Percentiles rank a stretch among this genome's conserved stretches.
Evolutionary conservation across 2,113 vertebrate genomes (phyloP).

Genomic region (Carassius carassius): DNA sequence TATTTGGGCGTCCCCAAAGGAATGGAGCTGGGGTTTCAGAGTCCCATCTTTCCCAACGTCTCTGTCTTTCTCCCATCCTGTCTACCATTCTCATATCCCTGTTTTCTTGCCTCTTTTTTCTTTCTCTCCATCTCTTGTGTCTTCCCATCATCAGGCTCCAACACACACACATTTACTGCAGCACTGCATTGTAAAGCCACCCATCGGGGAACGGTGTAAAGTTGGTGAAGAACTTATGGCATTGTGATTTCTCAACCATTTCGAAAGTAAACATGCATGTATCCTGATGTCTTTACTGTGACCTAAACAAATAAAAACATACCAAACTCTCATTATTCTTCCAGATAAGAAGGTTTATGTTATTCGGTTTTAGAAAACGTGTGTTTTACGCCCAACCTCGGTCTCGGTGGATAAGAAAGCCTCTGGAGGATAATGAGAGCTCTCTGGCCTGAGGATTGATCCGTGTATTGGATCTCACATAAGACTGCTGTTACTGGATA

Average conservation of each 20-base stretch:
- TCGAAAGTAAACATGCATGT: background rate
- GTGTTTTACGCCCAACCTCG: background rate
- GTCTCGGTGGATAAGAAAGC: background rate
- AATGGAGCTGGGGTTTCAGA: constrained; percentile 64
- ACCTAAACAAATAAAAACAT: background rate
- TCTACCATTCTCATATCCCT: constrained; percentile 47
- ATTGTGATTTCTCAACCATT: background rate
- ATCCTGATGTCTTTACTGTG: background rate
- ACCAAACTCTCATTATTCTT: constrained; percentile 3
- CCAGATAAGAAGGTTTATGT: background rate
- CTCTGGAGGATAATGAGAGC: constrained; percentile 87
- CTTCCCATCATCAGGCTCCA: constrained; percentile 24
- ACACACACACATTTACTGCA: constrained; percentile 46
- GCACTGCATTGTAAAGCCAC: background rate
- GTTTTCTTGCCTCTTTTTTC: background rate
- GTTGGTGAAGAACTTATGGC: background rate
- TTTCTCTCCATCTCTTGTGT: constrained; percentile 22
- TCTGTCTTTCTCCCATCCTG: constrained; percentile 54
- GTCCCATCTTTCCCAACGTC: constrained; percentile 57
- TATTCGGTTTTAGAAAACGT: background rate
- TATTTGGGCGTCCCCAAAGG: constrained; percentile 65
- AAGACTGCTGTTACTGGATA: constrained; percentile 99
- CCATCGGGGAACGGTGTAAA: background rate
- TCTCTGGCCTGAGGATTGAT: constrained; percentile 88
- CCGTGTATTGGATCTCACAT: constrained; percentile 97